Evolutionary conservation across 2,797 vertebrate species (phyloP), one percentile per base, ranked within the genome.

Genomic region (Acipenser oxyrinchus): DNA sequence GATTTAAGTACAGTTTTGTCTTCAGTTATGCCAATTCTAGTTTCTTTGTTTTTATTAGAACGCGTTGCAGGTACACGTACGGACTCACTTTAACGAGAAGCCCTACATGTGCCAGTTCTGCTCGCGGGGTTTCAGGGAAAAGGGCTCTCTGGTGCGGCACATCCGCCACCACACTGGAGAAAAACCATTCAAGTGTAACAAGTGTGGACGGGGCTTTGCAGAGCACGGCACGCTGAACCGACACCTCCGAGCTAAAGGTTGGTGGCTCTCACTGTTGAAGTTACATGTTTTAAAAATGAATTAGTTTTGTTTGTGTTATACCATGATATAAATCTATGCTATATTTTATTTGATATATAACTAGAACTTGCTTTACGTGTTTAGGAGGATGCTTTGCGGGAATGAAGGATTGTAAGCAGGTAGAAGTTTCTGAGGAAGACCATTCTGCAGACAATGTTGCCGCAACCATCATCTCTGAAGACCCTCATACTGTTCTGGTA

Each of bases 151-250:
- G 67, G 93, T 99, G 55, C 91, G 96, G 49, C 97, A 99, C 37
- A 93, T 96, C 67, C 91, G 96, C 23, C 96, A 96, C 67, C 97
- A 99, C 86, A 99, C 97, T 0, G 96, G 97, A 0, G 97, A 99
- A 70, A 98, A 96, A 70, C 97, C 97, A 6, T 99, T 95, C 74
- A 97, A 94, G 75, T 99, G 97, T 70, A 86, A 87, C 57, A 93
- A 91, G 69, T 99, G 97, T 0, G 89, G 87, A 0, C 87, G 97
- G 0, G 95, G 94, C 58, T 99, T 99, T 0, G 96, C 97, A 0
- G 97, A 99, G 78, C 97, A 99, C 0, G 97, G 97, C 66, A 99
- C 96, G 0, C 92, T 99, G 55, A 99, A 98, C 75, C 88, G 97
- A 7, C 97, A 99, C 74, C 78, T 97, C 74, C 91, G 92, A 0